phyloP scores from a whole-genome alignment of 2,888 invertebrate genomes.

The Gymnoscelis rufifasciata region DNA sequence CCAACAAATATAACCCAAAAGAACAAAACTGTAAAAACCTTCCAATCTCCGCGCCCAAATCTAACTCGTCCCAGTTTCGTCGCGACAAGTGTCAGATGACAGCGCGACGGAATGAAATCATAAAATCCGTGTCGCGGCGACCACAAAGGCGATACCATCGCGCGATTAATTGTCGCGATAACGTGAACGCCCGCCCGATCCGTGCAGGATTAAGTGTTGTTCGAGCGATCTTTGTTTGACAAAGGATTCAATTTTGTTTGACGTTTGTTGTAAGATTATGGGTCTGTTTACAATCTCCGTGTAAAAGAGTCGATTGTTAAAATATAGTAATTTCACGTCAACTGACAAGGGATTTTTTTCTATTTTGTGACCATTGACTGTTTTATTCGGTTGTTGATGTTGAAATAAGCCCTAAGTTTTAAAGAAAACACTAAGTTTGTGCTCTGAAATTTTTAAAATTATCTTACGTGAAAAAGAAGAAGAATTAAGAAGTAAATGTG shows the following conservation, averaged over 20 bases:
- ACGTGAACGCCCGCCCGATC: constrained; percentile 21
- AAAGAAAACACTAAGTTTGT: too few species aligned
- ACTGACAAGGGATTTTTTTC: too few species aligned
- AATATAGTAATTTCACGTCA: too few species aligned
- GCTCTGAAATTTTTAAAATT: too few species aligned
- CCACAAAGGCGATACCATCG: constrained; percentile 50
- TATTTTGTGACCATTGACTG: too few species aligned
- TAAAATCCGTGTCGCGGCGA: constrained; percentile 41
- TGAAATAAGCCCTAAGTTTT: too few species aligned
- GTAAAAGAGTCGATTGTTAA: too few species aligned
- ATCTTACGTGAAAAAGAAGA: too few species aligned
- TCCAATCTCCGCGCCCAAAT: constrained; percentile 9
- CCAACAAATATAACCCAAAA: background rate
- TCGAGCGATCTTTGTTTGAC: constrained; percentile 10
- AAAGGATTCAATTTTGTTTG: constrained; percentile 11
- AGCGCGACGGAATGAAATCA: constrained; percentile 56
- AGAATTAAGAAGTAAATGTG: too few species aligned
- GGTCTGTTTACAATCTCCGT: too few species aligned
- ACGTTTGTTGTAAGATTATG: too few species aligned
- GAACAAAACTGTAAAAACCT: constrained; percentile 2
- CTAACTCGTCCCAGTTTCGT: constrained; percentile 21
- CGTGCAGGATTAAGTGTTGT: constrained; percentile 15
- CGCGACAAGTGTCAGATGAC: constrained; percentile 49
- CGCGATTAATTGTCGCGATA: constrained; percentile 24
- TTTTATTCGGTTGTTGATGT: too few species aligned